These are phyloP conservation scores for Proterorhinus semilunaris DNA, from an alignment of 2,113 vertebrate species.

Conservation along the genomic window DNA sequence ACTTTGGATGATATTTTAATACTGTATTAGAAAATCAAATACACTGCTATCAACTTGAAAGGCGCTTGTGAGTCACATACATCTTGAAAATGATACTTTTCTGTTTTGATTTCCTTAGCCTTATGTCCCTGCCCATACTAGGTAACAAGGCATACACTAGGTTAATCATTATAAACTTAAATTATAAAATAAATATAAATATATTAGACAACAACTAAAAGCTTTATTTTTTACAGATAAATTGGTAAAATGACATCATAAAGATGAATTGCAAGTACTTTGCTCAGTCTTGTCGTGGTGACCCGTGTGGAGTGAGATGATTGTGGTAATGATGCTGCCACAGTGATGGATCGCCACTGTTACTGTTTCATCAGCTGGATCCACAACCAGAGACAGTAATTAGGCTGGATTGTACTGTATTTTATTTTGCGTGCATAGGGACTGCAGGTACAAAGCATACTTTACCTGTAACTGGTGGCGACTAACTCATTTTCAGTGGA, in stretches of 20 bases:
- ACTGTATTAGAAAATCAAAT: background rate
- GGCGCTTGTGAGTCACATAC: no score
- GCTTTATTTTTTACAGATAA: no score
- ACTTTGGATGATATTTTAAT: background rate
- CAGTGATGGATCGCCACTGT: constrained; percentile 60
- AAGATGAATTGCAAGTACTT: constrained; percentile 61
- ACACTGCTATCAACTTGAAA: no score
- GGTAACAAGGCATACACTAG: no score
- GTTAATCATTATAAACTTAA: no score
- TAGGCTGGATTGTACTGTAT: constrained; percentile 17
- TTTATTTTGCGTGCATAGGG: background rate
- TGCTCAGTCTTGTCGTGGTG: constrained; percentile 60
- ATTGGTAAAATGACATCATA: constrained; percentile 27
- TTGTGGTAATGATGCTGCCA: constrained; percentile 62
- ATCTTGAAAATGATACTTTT: no score
- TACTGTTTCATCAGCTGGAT: constrained; percentile 57
- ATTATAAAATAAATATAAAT: no score
- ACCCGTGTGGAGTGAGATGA: constrained; percentile 66
- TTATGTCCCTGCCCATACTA: no score
- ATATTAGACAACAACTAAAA: no score
- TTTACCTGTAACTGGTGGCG: background rate
- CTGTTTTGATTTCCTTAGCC: no score
- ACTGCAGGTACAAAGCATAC: background rate
- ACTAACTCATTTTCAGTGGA: no score
- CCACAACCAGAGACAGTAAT: constrained; percentile 35